A percentile compares a stretch with the other conserved stretches of the same genome.
These are phyloP conservation scores for Sander vitreus DNA, from an alignment of 2,113 vertebrate genomes.

Conservation along the genomic window DNA sequence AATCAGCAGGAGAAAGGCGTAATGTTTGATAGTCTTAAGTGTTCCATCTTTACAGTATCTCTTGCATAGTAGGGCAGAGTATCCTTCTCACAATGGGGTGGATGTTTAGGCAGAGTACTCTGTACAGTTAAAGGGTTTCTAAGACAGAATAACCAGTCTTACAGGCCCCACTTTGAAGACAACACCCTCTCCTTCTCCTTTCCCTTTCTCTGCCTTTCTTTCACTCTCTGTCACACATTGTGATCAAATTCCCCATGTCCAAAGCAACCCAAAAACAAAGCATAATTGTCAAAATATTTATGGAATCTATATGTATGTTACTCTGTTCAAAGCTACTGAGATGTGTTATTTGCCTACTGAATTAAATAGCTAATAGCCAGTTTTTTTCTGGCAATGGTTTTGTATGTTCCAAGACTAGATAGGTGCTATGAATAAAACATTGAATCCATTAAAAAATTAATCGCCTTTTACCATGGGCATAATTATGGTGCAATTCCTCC, in stretches of 20 bases:
- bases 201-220: constrained; percentile 20
- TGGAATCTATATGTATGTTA: constrained; percentile 8
- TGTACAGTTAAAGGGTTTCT: constrained; percentile 64
- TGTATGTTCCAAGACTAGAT: constrained; percentile 64
- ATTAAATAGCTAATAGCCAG: constrained; percentile 51
- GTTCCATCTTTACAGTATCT: constrained; percentile 30
- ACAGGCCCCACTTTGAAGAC: constrained; percentile 59
- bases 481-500: constrained; percentile 80
- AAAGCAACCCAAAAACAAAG: background rate
- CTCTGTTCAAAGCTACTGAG: constrained; percentile 26
- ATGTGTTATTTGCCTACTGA: constrained; percentile 37
- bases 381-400: constrained; percentile 54
- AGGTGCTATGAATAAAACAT: constrained; percentile 85
- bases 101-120: constrained; percentile 52
- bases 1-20: constrained; percentile 46
- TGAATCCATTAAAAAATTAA: constrained; percentile 85
- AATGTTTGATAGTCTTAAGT: constrained; percentile 48
- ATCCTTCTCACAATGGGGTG: constrained; percentile 50
- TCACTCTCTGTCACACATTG: constrained; percentile 27
- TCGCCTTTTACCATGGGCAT: constrained; percentile 81
- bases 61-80: constrained; percentile 22
- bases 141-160: constrained; percentile 71
- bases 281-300: constrained; percentile 36
- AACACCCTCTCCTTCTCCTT: constrained; percentile 55
- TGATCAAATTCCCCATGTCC: constrained; percentile 18